Base-by-base conservation (phyloP, 2,113 vertebrate species). In the Sphyrna mokarran region DNA sequence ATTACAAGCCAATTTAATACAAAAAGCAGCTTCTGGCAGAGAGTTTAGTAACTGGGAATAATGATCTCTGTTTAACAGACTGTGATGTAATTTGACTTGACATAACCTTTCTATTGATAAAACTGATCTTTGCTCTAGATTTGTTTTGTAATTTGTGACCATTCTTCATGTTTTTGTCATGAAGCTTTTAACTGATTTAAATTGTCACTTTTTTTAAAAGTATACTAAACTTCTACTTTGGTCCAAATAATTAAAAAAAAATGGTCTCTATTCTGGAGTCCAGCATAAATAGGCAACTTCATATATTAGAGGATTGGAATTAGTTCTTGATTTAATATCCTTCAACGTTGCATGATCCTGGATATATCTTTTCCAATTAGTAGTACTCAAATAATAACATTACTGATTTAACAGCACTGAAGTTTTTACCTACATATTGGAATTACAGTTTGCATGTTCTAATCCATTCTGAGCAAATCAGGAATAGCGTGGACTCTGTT, bases 161-260 rank as follows among this genome's bases (percentile, higher is more conserved):
- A 5, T 54, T 61, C 10, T 22, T 86, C 33, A 68, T 16, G 22
- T 26, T 94, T 95, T 72, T 95, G 68, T 72, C 48, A 72, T 26
- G 11, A 72, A 95, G 43, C 2, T 72, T 95, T 54, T 72, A 95
- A 95, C 22, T 54, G 68, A 54, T 33, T 33, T 90, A 90, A 61
- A 90, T 33, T 29, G 54, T 90, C 80, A 83, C 16, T 89, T 90
- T 58, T 95, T 23, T 76, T 95, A 76, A 10, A 69, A 72, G 43
- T 70, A 43, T 94, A 94, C 37, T 69, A 70, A 69, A 94, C 87
- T 90, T 90, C 58, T 33, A 58, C 58, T 86, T 86, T 48, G 29
- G 54, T 26, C 87, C 48, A 89, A 90, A 61, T 11, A 90, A 48
- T 16, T 54, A 54, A 54, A 54, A 54, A 54, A 54, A 54, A 54